These are phyloP conservation scores for Anolis carolinensis DNA, from an alignment of 2,113 vertebrate species.

Conservation along the genomic window DNA sequence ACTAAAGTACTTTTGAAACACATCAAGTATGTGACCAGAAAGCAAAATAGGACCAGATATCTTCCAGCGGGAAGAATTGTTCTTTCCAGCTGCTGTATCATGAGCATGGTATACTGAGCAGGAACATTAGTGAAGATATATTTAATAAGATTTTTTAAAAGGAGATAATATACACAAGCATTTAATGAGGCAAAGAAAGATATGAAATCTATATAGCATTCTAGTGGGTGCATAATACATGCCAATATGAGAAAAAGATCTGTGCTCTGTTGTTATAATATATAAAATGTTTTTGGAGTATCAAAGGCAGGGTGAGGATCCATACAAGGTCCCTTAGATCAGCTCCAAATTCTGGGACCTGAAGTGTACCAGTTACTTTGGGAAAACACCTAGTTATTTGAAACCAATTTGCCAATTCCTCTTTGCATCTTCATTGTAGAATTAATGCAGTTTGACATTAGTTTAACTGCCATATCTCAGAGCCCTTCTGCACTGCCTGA, in stretches of 20 bases:
- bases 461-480: too few relatives aligned
- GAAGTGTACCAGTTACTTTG: neutral
- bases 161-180: rapidly evolving
- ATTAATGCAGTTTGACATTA: too few relatives aligned
- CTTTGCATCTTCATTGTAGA: neutral
- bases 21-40: conserved; percentile 18
- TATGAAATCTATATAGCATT: neutral
- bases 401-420: neutral
- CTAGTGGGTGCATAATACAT: neutral
- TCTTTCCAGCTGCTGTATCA: neutral
- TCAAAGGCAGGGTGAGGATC: neutral
- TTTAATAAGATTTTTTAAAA: neutral
- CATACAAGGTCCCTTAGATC: neutral
- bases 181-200: neutral
- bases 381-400: neutral
- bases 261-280: neutral
- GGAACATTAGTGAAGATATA: rapidly evolving
- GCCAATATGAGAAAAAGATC: neutral
- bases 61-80: rapidly evolving
- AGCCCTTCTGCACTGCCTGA: too few relatives aligned
- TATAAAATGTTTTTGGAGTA: neutral
- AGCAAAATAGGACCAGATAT: conserved; percentile 19
- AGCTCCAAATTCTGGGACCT: neutral
- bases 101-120: rapidly evolving
- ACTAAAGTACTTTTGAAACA: conserved; percentile 50